Percentiles rank a stretch among this genome's conserved stretches.
These are phyloP conservation scores for Nyctibius bracteatus DNA, from an alignment of 2,113 vertebrate species.

Conservation along the genomic window DNA sequence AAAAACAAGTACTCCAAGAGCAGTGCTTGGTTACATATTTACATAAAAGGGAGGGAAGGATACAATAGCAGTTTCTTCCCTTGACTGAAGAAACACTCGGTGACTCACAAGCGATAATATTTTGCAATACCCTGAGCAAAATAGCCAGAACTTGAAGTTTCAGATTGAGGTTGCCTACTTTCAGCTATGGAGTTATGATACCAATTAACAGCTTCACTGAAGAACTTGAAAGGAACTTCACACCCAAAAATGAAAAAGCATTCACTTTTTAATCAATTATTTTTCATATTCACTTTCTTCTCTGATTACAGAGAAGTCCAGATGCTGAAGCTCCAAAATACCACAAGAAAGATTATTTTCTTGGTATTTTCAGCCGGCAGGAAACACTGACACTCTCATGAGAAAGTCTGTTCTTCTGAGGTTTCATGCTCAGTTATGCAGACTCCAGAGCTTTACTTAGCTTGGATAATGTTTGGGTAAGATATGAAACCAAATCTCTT, in stretches of 20 bases:
- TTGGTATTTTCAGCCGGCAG: slow-evolving; percentile 42
- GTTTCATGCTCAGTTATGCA: slow-evolving; percentile 58
- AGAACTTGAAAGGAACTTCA: background rate
- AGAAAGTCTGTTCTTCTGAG: slow-evolving; percentile 58
- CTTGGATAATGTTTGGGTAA: slow-evolving; percentile 57
- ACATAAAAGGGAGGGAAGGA: background rate
- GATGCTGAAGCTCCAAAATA: slow-evolving; percentile 36
- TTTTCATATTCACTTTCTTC: background rate
- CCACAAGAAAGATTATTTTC: slow-evolving; percentile 49
- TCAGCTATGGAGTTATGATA: background rate
- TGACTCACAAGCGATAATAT: background rate
- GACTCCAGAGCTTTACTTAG: slow-evolving; percentile 63
- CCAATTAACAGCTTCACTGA: background rate
- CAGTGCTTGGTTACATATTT: background rate
- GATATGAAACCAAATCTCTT: slow-evolving; percentile 52
- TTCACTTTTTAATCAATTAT: background rate
- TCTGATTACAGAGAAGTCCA: background rate
- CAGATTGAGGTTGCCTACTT: background rate
- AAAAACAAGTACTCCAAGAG: background rate
- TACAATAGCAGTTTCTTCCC: background rate
- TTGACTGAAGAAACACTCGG: background rate
- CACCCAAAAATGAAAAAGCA: background rate
- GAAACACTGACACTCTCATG: slow-evolving; percentile 56
- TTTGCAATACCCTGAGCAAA: background rate
- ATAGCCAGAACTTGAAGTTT: background rate